Evolutionary conservation across 2,113 vertebrate genomes (phyloP).

Genomic region (Chamaetylas fuelleborni): DNA sequence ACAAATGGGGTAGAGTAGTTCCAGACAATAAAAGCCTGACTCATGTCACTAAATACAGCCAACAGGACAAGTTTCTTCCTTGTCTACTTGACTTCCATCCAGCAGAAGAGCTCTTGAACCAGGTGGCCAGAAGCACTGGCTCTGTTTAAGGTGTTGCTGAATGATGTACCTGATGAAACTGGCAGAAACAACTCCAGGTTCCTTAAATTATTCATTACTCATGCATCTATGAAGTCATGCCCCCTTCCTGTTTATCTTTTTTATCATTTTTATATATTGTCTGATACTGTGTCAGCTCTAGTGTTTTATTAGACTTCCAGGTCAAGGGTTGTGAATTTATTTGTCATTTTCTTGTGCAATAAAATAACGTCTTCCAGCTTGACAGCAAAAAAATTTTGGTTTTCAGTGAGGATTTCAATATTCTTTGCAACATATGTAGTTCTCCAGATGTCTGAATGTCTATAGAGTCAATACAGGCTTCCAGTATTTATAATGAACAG

Average conservation of each 20-base stretch:
- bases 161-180: neutral
- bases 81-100: neutral
- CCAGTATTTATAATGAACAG: neutral
- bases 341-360: neutral
- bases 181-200: neutral
- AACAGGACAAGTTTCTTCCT: fast-evolving
- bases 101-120: neutral
- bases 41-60: neutral
- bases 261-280: neutral
- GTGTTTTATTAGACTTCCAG: constrained; percentile 15
- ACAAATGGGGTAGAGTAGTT: neutral
- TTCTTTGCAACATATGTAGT: neutral
- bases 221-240: neutral
- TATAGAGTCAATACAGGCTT: neutral
- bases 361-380: neutral
- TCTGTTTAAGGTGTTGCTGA: neutral
- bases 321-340: neutral
- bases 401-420: neutral
- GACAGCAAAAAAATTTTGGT: neutral
- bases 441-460: neutral
- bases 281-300: neutral
- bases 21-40: neutral
- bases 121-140: neutral
- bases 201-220: neutral
- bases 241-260: neutral